Base-by-base conservation (phyloP, 2,797 vertebrate genomes). In the Picus viridis region DNA sequence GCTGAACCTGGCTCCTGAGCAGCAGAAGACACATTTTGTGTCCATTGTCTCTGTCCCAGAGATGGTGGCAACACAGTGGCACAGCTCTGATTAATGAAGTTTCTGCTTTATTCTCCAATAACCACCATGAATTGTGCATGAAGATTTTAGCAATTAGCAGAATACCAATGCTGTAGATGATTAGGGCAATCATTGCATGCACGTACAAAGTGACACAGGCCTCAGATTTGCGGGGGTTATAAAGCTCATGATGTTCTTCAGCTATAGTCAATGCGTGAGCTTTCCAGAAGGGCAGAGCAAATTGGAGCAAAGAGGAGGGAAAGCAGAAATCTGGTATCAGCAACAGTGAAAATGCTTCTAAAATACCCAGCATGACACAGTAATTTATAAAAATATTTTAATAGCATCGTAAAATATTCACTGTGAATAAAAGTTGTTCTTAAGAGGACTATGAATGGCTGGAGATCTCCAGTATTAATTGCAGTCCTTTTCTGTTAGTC, bases 41-140 rank as follows among this genome's bases (percentile, higher is more conserved):
- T 17, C 19, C 5, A 0, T 5, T 8, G 10, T 45, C 53, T 14
- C 39, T 23, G 9, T n/a, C 51, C 34, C 41, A 58, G 51, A 8
- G 36, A 7, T 4, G 41, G 47, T 23, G 49, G 30, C 26, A 62
- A 23, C 43, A 43, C 26, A 16, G 58, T 12, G 47, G 64, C 64
- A 41, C 63, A 39, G 58, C 6, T 27, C 51, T 34, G 27, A 7
- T 57, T 10, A 17, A 23, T 15, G 10, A 16, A 32, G 8, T 29
- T 39, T 30, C 56, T 39, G 5, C 27, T 41, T 49, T 49, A 22
- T 49, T 17, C 70, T 63, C n/a, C 24, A 65, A 24, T 49, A 23
- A 22, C 23, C 20, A 23, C 34, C 15, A 17, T 2, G 12, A 39
- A 16, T 10, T 7, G 3, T 2, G 15, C n/a, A 20, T 0, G 4